phyloP scores from a whole-genome alignment of 2,888 invertebrate genomes.

The Strigamia crassipes region DNA sequence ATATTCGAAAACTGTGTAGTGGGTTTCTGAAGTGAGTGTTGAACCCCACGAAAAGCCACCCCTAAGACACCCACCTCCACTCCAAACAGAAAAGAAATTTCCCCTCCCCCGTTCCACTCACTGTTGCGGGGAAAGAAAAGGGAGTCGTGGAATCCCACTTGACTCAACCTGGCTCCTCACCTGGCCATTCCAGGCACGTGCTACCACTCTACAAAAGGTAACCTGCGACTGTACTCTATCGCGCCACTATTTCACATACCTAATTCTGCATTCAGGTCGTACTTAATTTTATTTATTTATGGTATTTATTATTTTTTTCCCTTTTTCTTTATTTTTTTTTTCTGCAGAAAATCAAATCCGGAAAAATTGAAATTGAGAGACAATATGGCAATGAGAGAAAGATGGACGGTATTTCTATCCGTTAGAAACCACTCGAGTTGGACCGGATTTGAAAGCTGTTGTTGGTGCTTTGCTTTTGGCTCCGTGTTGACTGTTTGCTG shows the following conservation, averaged over 20 bases:
- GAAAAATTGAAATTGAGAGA: neutral
- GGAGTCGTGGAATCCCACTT: slow-evolving; percentile 38
- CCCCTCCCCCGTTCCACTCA: slow-evolving; percentile 36
- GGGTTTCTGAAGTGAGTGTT: neutral
- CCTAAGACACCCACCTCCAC: slow-evolving; percentile 38
- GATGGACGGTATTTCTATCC: neutral
- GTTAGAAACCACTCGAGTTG: slow-evolving; percentile 38
- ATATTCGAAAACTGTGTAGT: neutral
- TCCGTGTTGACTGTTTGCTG: slow-evolving; percentile 38
- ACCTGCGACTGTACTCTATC: slow-evolving; percentile 24
- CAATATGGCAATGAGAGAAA: neutral
- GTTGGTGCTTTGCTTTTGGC: slow-evolving; percentile 36
- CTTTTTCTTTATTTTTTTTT: neutral
- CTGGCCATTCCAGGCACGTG: slow-evolving; percentile 42
- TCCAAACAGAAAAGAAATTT: slow-evolving; percentile 39
- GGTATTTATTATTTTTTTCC: neutral
- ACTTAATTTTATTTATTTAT: neutral
- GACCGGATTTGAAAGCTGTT: slow-evolving; percentile 37
- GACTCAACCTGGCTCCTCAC: slow-evolving; percentile 42
- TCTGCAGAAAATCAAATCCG: neutral
- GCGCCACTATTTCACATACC: neutral
- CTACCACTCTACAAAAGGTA: slow-evolving; percentile 39
- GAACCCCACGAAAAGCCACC: slow-evolving; percentile 22
- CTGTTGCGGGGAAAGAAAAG: slow-evolving; percentile 39
- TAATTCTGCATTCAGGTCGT: neutral